phyloP scores from a whole-genome alignment of 2,888 invertebrate genomes.

The Lochmaea crataegi region DNA sequence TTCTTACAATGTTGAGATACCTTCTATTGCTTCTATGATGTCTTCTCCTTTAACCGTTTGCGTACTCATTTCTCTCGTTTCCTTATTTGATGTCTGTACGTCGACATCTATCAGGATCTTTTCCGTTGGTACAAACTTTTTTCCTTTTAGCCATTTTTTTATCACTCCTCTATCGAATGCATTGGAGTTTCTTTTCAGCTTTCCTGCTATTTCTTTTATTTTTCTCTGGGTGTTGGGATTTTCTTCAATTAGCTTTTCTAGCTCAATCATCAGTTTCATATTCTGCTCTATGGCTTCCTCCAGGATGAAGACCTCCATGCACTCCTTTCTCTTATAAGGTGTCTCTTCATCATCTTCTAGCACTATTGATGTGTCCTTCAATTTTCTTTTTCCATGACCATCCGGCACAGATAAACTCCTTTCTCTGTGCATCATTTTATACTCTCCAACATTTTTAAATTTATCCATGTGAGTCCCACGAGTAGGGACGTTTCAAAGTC shows the following conservation, averaged over 20 bases:
- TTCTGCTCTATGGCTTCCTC: background rate
- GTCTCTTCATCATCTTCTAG: background rate
- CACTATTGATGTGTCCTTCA: background rate
- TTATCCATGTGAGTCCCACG: too few species aligned
- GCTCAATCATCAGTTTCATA: background rate
- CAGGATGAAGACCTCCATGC: too few species aligned
- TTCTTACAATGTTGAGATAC: too few species aligned
- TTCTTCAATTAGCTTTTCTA: background rate
- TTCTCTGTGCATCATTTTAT: too few species aligned
- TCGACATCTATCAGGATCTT: background rate
- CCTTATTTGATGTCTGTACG: background rate
- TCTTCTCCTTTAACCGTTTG: too few species aligned
- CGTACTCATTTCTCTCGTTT: too few species aligned
- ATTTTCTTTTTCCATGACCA: too few species aligned
- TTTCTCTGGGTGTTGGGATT: constrained; percentile 10
- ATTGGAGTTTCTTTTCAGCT: background rate
- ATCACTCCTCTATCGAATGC: background rate
- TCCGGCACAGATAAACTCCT: too few species aligned
- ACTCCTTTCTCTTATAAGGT: background rate
- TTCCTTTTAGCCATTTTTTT: too few species aligned
- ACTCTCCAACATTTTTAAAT: too few species aligned
- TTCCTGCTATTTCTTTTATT: background rate
- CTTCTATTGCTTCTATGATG: too few species aligned
- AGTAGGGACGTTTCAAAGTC: too few species aligned
- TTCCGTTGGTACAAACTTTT: background rate